phyloP scores from a whole-genome alignment of 2,113 vertebrate genomes.

The Desmodus rotundus region DNA sequence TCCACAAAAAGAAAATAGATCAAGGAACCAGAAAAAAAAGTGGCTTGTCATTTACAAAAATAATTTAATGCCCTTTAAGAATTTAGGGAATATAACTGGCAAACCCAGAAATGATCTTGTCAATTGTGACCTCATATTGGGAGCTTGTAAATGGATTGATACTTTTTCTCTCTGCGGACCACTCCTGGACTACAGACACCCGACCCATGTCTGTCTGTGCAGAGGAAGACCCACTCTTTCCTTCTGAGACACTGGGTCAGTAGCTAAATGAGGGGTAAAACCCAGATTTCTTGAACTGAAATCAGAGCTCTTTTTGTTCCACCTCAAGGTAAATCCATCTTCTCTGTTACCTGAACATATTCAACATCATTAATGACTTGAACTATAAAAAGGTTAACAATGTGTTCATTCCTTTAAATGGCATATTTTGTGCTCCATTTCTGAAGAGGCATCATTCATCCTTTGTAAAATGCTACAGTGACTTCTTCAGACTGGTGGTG shows the following conservation, averaged over 20 bases:
- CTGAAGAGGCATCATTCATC: not conserved
- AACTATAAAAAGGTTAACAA: conserved; percentile 52
- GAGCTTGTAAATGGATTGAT: not conserved
- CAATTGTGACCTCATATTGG: not conserved
- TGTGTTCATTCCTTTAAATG: conserved; percentile 41
- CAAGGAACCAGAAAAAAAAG: not conserved
- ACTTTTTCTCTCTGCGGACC: not conserved
- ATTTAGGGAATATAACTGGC: not conserved
- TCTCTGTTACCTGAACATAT: conserved; percentile 38
- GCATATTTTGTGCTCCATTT: conserved; percentile 24
- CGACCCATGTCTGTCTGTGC: not conserved
- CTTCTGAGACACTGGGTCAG: not conserved
- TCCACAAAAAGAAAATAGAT: not conserved
- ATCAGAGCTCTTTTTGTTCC: not conserved
- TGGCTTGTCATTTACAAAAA: not conserved
- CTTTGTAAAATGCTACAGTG: conserved; percentile 47
- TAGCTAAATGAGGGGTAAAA: not conserved
- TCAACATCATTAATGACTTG: conserved; percentile 27
- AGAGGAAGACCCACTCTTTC: not conserved
- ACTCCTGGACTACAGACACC: not conserved
- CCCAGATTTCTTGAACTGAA: not conserved
- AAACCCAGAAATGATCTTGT: not conserved
- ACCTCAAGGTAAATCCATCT: conserved; percentile 8
- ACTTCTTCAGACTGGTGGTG: conserved; percentile 56
- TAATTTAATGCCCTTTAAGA: not conserved